Evolutionary conservation across 1,140 invertebrate species (phyloP), one percentile per base, ranked within the genome.

Genomic region (Dreissena rostriformis): DNA sequence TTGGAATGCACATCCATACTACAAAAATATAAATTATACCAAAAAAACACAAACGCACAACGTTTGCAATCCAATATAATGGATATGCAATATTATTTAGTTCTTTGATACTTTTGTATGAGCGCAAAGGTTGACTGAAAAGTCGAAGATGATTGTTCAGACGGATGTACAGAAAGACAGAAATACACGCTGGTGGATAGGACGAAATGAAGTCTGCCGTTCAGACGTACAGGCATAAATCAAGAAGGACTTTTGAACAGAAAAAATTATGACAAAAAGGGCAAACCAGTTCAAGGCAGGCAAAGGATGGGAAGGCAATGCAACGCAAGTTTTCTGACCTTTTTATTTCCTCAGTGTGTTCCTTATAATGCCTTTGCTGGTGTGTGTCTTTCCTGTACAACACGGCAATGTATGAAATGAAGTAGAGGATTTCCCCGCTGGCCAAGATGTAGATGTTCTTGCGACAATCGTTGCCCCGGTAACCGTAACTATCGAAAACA

Each of bases 261-360:
- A n/a, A n/a, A n/a, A n/a, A n/a, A n/a, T n/a, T n/a, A n/a, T n/a
- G n/a, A n/a, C n/a, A n/a, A n/a, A n/a, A n/a, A n/a, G n/a, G n/a
- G n/a, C n/a, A n/a, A n/a, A n/a, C n/a, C n/a, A n/a, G n/a, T n/a
- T n/a, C n/a, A n/a, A n/a, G n/a, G n/a, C 55, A n/a, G 55, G 12
- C 55, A 57, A 14, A n/a, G 55, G 12, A 14, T n/a, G 12, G 55
- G 12, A 12, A n/a, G 55, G n/a, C 55, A 14, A 57, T 57, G n/a
- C 55, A 57, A 12, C 12, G 55, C 55, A 57, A 14, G n/a, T n/a
- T n/a, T n/a, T 11, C 11, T 39, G 72, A 52, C 90, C 96, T 96
- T 97, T 93, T 98, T 98, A 49, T 98, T 96, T 98, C 97, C 91
- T 97, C 97, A 0, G 97, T 98, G 90, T 99, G 98, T 15, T 97